phyloP scores from a whole-genome alignment of 2,888 invertebrate genomes.

The Hemithea aestivaria region DNA sequence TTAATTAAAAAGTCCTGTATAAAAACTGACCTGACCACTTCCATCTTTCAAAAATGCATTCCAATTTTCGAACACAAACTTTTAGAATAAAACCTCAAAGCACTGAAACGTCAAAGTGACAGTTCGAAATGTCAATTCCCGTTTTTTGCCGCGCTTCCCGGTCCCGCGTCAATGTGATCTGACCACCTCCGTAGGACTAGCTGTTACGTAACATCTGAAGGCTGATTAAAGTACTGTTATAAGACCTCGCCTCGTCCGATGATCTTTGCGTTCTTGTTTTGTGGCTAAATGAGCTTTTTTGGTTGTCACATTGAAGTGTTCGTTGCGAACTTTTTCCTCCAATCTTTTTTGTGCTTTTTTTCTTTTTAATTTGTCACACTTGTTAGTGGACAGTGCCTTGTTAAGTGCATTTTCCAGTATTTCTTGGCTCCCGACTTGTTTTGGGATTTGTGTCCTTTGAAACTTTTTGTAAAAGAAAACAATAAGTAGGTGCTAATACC shows the following conservation, averaged over 20 bases:
- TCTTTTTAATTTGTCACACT: constrained; percentile 20
- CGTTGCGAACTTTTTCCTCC: constrained; percentile 20
- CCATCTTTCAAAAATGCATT: constrained; percentile 21
- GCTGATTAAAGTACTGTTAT: constrained; percentile 74
- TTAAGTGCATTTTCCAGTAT: constrained; percentile 5
- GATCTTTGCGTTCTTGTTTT: constrained; percentile 73
- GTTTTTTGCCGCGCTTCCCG: constrained; percentile 34
- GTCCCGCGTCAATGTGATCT: constrained; percentile 50
- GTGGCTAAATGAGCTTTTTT: constrained; percentile 72
- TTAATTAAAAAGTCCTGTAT: not conserved
- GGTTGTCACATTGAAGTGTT: constrained; percentile 48
- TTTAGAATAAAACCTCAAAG: constrained; percentile 8
- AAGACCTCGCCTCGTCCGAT: constrained; percentile 70
- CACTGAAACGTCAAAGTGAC: constrained; percentile 8
- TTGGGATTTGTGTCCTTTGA: constrained; percentile 2
- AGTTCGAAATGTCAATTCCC: constrained; percentile 13
- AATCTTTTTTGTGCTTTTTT: constrained; percentile 23
- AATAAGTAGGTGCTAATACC: no score
- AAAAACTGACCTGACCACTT: constrained; percentile 26
- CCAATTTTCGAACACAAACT: constrained; percentile 9
- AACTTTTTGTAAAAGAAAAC: not conserved
- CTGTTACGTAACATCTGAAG: constrained; percentile 68
- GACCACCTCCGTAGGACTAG: constrained; percentile 66
- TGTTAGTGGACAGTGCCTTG: constrained; percentile 11
- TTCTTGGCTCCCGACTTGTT: constrained; percentile 2